Percentiles rank a stretch among this genome's conserved stretches.
Evolutionary conservation across 2,888 invertebrate genomes (phyloP).

Genomic region (Coremacera marginata): DNA sequence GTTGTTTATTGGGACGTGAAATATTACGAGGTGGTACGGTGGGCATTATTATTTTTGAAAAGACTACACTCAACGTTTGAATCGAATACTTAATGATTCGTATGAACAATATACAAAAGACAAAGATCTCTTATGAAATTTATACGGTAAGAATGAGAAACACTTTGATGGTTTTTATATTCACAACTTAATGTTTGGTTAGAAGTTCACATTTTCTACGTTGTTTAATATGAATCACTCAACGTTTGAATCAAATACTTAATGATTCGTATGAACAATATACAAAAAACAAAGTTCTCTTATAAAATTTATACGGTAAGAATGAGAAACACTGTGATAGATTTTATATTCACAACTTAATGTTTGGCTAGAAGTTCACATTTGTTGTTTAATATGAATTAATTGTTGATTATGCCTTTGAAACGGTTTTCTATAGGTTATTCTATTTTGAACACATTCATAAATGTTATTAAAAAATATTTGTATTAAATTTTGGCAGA

Average conservation of each 20-base stretch:
- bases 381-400: too few species aligned
- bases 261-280: neutral
- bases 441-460: too few species aligned
- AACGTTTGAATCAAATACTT: neutral
- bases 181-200: neutral
- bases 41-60: constrained; percentile 53
- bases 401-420: too few species aligned
- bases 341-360: neutral
- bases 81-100: neutral
- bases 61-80: neutral
- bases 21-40: constrained; percentile 59
- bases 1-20: constrained; percentile 48
- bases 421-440: too few species aligned
- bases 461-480: too few species aligned
- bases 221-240: neutral
- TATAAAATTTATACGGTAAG: neutral
- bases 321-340: neutral
- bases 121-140: neutral
- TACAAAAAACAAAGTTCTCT: neutral
- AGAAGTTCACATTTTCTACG: neutral
- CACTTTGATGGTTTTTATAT: neutral
- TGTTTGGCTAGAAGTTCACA: neutral
- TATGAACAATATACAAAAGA: neutral
- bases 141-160: neutral
- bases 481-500: neutral